Evolutionary conservation across 2,888 invertebrate genomes (phyloP).

Genomic region (Muscina levida): DNA sequence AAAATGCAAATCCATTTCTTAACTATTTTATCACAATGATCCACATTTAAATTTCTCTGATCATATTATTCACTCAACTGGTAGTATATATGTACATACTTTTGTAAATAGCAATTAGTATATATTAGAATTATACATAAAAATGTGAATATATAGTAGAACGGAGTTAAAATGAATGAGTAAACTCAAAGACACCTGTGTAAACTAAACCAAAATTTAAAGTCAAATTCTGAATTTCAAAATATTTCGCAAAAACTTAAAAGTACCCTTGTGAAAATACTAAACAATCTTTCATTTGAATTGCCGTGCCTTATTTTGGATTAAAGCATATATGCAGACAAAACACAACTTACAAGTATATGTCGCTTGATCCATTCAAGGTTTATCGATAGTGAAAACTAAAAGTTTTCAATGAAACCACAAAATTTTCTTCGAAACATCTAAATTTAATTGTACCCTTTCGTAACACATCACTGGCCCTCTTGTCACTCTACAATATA

Average conservation of each 20-base stretch:
- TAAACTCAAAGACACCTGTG: no score
- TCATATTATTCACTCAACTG: no score
- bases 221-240: no score
- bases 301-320: conserved; percentile 20
- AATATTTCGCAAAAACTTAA: neutral
- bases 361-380: conserved; percentile 11
- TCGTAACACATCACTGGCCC: no score
- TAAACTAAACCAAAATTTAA: no score
- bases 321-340: neutral
- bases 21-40: no score
- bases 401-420: conserved; percentile 9
- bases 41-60: no score
- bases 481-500: neutral
- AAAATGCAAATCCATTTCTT: no score
- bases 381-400: conserved; percentile 12
- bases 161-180: neutral
- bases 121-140: conserved; percentile 20
- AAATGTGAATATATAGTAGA: neutral
- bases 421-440: neutral
- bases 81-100: no score
- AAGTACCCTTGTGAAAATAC: no score
- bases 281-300: neutral
- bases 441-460: no score
- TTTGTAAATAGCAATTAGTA: conserved; percentile 9
- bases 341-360: no score